Evolutionary conservation across 2,797 vertebrate species (phyloP).

Genomic region (Molossus alvarezi): DNA sequence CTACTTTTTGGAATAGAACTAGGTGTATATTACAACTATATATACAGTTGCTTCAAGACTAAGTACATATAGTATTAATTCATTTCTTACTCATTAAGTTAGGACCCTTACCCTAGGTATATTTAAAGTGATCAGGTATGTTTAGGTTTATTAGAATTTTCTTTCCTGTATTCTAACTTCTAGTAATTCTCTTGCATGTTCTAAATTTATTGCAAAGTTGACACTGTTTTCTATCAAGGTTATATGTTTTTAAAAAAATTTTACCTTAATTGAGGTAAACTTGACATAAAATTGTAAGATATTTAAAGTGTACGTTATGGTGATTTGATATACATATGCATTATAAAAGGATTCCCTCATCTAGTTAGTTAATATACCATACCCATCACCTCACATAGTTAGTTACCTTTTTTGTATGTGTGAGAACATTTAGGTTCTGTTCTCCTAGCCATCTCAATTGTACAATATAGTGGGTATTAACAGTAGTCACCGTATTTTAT

Average conservation of each 20-base stretch:
- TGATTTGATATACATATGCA: neutral
- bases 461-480: neutral
- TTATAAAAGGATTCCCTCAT: neutral
- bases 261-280: neutral
- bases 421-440: neutral
- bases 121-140: neutral
- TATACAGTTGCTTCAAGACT: neutral
- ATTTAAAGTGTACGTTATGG: neutral
- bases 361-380: neutral
- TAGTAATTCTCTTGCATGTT: neutral
- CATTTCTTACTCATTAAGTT: neutral
- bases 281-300: neutral
- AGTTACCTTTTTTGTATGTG: neutral
- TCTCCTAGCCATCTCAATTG: neutral
- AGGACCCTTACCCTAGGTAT: neutral
- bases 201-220: conserved; percentile 37
- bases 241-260: neutral
- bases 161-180: neutral
- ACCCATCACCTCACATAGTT: neutral
- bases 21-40: neutral
- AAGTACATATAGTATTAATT: conserved; percentile 13
- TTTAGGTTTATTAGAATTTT: conserved; percentile 12
- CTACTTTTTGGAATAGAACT: neutral
- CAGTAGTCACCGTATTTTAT: neutral
- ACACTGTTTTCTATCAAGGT: neutral